Evolutionary conservation across 1,140 invertebrate species (phyloP), one percentile per base, ranked within the genome.

Genomic region (Drosophila azteca): DNA sequence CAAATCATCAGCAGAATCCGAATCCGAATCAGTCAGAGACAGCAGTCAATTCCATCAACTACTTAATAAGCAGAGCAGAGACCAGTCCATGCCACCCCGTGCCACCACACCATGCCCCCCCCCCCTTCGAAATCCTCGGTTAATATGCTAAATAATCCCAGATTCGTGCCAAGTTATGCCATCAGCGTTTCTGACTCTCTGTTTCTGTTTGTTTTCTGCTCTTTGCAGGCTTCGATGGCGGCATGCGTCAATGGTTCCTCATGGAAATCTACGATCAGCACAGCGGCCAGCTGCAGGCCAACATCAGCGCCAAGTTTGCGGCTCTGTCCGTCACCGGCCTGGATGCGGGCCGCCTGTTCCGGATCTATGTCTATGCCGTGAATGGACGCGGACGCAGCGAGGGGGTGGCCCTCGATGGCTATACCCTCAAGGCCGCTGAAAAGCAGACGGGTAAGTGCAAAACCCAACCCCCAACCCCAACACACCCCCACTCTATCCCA

Each of bases 211-310:
- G 6, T 6, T 43, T 24, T 57, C 11, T 17, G 17, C 15, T 57
- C 3, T 54, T 50, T 62, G 20, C 92, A 73, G 96, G 96, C 20
- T 97, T 97, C 81, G 96, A 97, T 90, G 96, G 96, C 11, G 96
- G 96, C 15, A 94, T 95, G 73, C 93, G 93, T 0, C 95, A 96
- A 79, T 93, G 93, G 83, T 96, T 96, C 87, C 92, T 95, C 11
- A 92, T 96, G 61, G 95, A 96, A 92, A 94, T 96, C 44, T 95
- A 94, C 88, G 95, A 96, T 90, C 93, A 94, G 64, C 93, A 94
- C 61, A 95, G 93, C 22, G 93, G 93, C 2, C 83, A 93, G n/a
- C 92, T 96, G 2, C 93, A 94, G 77, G 94, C 93, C 5, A 96
- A 96, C 90, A 92, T 95, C 11, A 95, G 95, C n/a, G 94, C 94